phyloP scores from a whole-genome alignment of 2,113 vertebrate genomes.

The Neolamprologus cancellatus region DNA sequence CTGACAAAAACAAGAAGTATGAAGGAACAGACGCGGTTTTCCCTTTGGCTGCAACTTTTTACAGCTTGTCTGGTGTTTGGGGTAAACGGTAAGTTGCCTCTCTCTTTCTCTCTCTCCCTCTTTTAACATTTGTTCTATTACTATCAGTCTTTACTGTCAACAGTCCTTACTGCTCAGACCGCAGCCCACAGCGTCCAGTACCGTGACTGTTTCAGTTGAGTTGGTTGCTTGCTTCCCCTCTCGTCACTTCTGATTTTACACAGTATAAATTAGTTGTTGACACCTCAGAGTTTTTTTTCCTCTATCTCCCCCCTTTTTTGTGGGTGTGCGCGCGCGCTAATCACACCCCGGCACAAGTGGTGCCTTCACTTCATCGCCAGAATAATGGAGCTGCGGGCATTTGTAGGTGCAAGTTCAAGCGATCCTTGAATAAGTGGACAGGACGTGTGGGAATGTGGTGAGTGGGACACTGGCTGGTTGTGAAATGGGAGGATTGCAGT shows the following conservation, averaged over 20 bases:
- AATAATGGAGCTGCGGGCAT: background rate
- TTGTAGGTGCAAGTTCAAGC: background rate
- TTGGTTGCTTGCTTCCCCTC: background rate
- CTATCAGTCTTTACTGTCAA: background rate
- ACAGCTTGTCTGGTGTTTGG: constrained; percentile 34
- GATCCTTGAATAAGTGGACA: background rate
- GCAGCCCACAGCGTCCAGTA: background rate
- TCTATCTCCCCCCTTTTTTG: background rate
- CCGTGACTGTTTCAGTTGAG: background rate
- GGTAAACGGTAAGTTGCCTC: constrained; percentile 55
- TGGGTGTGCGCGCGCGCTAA: background rate
- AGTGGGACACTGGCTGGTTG: background rate
- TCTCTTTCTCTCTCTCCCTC: background rate
- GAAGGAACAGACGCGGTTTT: constrained; percentile 21
- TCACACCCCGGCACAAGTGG: background rate
- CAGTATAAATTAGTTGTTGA: background rate
- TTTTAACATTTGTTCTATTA: background rate
- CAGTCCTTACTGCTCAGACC: constrained; percentile 16
- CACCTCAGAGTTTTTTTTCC: background rate
- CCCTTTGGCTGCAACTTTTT: constrained; percentile 42
- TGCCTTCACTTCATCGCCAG: background rate
- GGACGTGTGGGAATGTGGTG: constrained; percentile 3
- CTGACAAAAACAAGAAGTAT: constrained; percentile 17
- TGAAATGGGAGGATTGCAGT: background rate
- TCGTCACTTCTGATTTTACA: background rate